Evolutionary conservation across 2,113 vertebrate genomes (phyloP), one percentile per base, ranked within the genome.

Genomic region (Solea senegalensis): DNA sequence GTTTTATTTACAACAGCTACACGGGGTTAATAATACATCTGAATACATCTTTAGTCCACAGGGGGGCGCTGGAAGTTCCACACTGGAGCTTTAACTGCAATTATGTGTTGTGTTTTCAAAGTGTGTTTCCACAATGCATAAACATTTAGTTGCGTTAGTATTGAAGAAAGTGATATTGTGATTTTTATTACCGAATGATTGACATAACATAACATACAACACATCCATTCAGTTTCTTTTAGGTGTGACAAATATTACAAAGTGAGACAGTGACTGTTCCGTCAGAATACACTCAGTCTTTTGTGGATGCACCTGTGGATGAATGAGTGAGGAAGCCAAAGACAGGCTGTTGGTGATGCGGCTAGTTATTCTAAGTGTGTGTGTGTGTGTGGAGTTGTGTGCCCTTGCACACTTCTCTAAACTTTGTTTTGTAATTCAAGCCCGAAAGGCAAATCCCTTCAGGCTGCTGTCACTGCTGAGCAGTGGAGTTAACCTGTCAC

Each of bases 321-420:
- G 73, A 82, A 69, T 68, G 73, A 84, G 65, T 74, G 76, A 71
- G 69, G 66, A 81, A 70, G 76, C 85, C 88, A 90, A 87, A 86
- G 71, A 81, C 54, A 21, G 75, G 72, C 76, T 43, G n/a, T 12
- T 3, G 59, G 59, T 55, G 60, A 76, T 71, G 62, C 52, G 15
- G 78, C 21, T 11, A 13, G 73, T 63, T 68, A 8, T 43, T 63
- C 61, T 60, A 65, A 65, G 48, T 65, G 50, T 55, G 58, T 58
- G 61, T 58, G 61, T 49, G 61, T 75, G 21, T 49, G 61, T 75
- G 54, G 64, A 59, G 79, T 41, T 66, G 52, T 75, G 51, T 57
- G 81, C 62, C 50, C 59, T 63, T 73, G 69, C 67, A 69, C 60
- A 72, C 71, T 49, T 72, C 26, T 68, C 46, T 78, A 58, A 53